A percentile compares a stretch with the other conserved stretches of the same genome.
phyloP scores from a whole-genome alignment of 2,113 vertebrate genomes.

The Channa argus region DNA sequence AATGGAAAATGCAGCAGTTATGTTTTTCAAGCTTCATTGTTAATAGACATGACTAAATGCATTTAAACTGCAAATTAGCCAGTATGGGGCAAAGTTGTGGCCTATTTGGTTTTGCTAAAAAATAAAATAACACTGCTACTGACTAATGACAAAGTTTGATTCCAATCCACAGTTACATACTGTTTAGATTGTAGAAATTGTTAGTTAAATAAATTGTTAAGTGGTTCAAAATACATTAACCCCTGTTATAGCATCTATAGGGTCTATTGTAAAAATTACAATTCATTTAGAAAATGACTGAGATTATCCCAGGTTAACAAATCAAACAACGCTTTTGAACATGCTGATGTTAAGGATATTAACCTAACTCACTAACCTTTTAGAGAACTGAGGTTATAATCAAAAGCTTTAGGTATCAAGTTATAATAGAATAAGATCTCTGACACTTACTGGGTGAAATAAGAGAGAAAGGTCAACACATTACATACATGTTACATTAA shows the following conservation, averaged over 20 bases:
- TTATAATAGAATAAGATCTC: too few relatives aligned
- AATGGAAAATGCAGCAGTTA: constrained; percentile 35
- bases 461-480: too few relatives aligned
- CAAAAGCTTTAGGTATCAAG: too few relatives aligned
- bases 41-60: constrained; percentile 21
- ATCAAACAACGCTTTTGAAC: too few relatives aligned
- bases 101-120: background rate
- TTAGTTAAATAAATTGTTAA: background rate
- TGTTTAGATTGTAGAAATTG: background rate
- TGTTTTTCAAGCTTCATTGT: constrained; percentile 28
- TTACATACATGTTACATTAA: too few relatives aligned
- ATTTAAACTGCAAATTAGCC: constrained; percentile 47
- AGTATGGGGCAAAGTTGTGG: background rate
- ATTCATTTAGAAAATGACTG: too few relatives aligned
- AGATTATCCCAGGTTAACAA: too few relatives aligned
- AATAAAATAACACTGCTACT: background rate
- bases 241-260: background rate
- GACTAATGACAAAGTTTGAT: background rate
- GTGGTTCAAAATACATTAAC: background rate
- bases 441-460: too few relatives aligned
- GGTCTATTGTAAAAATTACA: background rate
- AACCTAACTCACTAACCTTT: too few relatives aligned
- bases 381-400: too few relatives aligned
- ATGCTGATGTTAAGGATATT: too few relatives aligned
- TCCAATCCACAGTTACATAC: background rate